Evolutionary conservation across 2,888 invertebrate species (phyloP).

Genomic region (Itoplectis maculator): DNA sequence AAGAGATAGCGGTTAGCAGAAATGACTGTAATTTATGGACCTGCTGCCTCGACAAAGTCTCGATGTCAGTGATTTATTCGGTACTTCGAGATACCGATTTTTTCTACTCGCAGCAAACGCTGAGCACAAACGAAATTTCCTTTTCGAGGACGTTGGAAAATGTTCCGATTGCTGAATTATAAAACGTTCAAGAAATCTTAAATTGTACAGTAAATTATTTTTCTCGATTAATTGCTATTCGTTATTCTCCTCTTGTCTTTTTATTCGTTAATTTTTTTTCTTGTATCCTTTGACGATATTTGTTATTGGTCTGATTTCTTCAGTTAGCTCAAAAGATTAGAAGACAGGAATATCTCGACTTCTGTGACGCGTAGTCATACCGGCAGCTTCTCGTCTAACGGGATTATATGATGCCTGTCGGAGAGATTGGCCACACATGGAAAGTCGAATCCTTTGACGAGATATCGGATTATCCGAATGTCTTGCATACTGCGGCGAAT

Average conservation of each 20-base stretch:
- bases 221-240: too few relatives aligned
- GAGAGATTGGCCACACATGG: conserved; percentile 69
- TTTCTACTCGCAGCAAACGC: not conserved
- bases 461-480: conserved; percentile 77
- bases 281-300: too few relatives aligned
- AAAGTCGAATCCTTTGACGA: conserved; percentile 78
- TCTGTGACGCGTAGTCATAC: not conserved
- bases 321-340: not conserved
- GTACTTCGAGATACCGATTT: not conserved
- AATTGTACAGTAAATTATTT: too few relatives aligned
- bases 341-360: not conserved
- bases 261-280: too few relatives aligned
- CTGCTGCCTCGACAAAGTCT: not conserved
- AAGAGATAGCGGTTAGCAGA: not conserved
- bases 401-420: conserved; percentile 49
- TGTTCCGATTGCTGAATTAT: too few relatives aligned
- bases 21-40: conserved; percentile 5
- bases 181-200: too few relatives aligned
- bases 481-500: conserved; percentile 75
- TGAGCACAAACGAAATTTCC: not conserved
- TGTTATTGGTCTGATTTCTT: not conserved
- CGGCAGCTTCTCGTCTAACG: conserved; percentile 48
- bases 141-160: not conserved
- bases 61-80: not conserved
- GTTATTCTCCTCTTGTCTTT: too few relatives aligned